phyloP scores from a whole-genome alignment of 1,140 invertebrate genomes.

The Meloidogyne chitwoodi region DNA sequence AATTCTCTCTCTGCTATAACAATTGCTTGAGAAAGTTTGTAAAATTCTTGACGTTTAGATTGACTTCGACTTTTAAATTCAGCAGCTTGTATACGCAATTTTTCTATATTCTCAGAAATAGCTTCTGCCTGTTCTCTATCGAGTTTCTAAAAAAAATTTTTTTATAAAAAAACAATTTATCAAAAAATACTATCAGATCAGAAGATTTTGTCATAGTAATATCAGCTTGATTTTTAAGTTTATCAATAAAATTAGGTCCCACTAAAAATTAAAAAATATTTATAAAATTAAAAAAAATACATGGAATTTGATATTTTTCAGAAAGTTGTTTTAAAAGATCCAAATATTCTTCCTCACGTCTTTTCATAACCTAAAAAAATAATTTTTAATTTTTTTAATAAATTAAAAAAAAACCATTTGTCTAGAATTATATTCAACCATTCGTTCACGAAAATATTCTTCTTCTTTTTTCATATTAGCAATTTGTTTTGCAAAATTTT shows the following conservation, averaged over 20 bases:
- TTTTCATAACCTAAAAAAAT: conserved; percentile 22
- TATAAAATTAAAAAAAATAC: conserved; percentile 4
- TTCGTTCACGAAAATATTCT: conserved; percentile 7
- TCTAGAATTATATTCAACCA: conserved; percentile 17
- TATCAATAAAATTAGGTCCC: conserved; percentile 6
- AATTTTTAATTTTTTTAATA: background rate
- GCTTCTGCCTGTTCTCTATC: background rate
- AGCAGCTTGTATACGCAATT: background rate
- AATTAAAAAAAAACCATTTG: conserved; percentile 4
- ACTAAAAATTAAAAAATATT: background rate
- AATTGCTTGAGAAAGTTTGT: conserved; percentile 19
- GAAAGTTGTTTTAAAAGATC: conserved; percentile 3
- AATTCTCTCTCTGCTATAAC: conserved; percentile 2
- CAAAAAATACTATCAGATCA: background rate
- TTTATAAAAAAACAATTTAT: background rate
- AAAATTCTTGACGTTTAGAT: conserved; percentile 8
- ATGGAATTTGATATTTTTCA: conserved; percentile 10
- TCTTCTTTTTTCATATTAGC: conserved; percentile 13
- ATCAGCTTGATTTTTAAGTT: background rate
- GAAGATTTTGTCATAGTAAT: background rate
- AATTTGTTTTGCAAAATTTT: conserved; percentile 11
- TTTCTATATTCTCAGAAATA: conserved; percentile 6
- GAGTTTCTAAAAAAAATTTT: background rate
- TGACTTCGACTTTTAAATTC: conserved; percentile 1
- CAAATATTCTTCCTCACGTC: conserved; percentile 7